These are phyloP conservation scores for Lithophane semibrunnea DNA, from an alignment of 2,888 invertebrate species.

Conservation along the genomic window DNA sequence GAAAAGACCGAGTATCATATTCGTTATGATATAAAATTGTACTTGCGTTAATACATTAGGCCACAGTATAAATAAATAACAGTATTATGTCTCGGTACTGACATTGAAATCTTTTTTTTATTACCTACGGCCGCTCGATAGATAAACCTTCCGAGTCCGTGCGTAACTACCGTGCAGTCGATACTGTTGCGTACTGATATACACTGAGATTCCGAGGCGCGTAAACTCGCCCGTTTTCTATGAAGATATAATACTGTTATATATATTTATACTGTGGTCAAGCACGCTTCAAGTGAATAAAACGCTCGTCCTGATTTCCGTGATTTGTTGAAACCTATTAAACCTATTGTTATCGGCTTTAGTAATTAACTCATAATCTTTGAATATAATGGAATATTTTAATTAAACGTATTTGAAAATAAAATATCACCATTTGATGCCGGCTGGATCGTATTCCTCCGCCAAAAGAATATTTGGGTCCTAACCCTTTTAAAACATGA, in stretches of 20 bases:
- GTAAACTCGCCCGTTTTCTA: too few species aligned
- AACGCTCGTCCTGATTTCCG: background rate
- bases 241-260: too few species aligned
- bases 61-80: too few species aligned
- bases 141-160: too few species aligned
- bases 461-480: background rate
- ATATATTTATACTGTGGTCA: too few species aligned
- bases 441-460: background rate
- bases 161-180: too few species aligned
- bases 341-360: background rate
- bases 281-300: background rate
- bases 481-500: slow-evolving; percentile 30
- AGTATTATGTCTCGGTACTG: too few species aligned
- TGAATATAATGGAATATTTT: background rate
- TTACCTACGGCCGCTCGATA: too few species aligned
- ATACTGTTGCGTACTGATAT: too few species aligned
- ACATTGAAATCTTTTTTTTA: too few species aligned
- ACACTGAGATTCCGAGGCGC: too few species aligned
- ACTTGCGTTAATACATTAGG: background rate
- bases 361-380: background rate
- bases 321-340: background rate
- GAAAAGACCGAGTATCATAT: background rate
- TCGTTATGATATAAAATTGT: background rate
- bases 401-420: background rate
- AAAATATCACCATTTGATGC: background rate